Percentiles rank a stretch among this genome's conserved stretches.
phyloP scores from a whole-genome alignment of 2,888 invertebrate genomes.

The Hirtodrosophila duncani region DNA sequence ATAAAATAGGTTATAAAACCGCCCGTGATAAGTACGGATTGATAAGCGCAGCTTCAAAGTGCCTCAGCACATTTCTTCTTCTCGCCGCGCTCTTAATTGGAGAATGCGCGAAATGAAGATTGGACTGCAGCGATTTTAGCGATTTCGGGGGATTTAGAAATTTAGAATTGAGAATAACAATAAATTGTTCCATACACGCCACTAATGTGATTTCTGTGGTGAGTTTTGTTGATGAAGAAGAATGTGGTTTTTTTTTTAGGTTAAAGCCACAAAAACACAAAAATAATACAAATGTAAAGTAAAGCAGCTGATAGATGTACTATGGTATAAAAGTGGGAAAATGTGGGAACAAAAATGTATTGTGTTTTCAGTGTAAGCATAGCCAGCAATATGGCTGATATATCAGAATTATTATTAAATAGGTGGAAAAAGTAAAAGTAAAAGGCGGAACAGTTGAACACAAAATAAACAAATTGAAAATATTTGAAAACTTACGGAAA shows the following conservation, averaged over 20 bases:
- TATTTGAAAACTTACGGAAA: too few species aligned
- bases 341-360: too few species aligned
- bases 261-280: too few species aligned
- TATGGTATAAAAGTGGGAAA: too few species aligned
- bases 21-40: constrained; percentile 37
- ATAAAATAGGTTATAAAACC: constrained; percentile 60
- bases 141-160: constrained; percentile 33
- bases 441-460: too few species aligned
- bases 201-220: constrained; percentile 63
- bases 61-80: constrained; percentile 12
- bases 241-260: constrained; percentile 15
- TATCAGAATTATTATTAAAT: too few species aligned
- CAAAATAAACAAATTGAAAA: too few species aligned
- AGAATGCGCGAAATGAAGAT: constrained; percentile 49
- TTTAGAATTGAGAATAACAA: constrained; percentile 49
- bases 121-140: constrained; percentile 38
- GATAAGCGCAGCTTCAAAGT: constrained; percentile 43
- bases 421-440: too few species aligned
- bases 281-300: too few species aligned
- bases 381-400: too few species aligned
- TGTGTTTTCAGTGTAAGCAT: too few species aligned
- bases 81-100: constrained; percentile 24
- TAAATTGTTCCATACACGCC: constrained; percentile 43
- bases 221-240: constrained; percentile 32
- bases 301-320: too few species aligned